Evolutionary conservation across 2,797 vertebrate genomes (phyloP).

Genomic region (Sparidentex hasta): DNA sequence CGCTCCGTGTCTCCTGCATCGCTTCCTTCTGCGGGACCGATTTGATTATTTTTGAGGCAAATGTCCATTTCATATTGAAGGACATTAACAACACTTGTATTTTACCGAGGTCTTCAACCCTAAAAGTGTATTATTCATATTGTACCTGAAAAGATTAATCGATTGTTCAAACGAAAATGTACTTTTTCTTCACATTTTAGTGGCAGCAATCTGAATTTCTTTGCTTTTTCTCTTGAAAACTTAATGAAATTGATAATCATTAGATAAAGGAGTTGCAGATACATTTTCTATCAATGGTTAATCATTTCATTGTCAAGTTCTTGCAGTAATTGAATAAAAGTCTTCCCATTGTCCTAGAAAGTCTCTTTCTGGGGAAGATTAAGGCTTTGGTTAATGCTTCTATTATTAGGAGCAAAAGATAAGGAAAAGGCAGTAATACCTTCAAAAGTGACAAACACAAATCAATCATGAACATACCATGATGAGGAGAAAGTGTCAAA

Average conservation of each 20-base stretch:
- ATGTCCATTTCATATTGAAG: neutral
- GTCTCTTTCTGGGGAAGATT: no score
- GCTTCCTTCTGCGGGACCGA: conserved; percentile 83
- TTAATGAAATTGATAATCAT: no score
- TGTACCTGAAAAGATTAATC: neutral
- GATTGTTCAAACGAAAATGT: neutral
- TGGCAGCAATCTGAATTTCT: no score
- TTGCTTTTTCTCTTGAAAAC: neutral
- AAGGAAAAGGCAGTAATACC: no score
- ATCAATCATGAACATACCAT: conserved; percentile 77
- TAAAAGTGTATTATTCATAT: neutral
- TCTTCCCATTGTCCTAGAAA: no score
- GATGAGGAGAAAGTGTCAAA: conserved; percentile 89
- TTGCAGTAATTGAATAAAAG: neutral
- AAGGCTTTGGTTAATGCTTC: neutral
- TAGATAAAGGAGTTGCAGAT: no score
- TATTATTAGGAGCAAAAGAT: no score
- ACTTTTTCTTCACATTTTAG: neutral
- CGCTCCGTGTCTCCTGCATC: conserved; percentile 92
- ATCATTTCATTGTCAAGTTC: neutral
- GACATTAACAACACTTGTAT: neutral
- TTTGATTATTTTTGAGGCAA: neutral
- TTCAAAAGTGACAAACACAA: neutral
- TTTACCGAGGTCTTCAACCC: neutral
- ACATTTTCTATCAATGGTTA: no score